Evolutionary conservation across 2,888 invertebrate species (phyloP), one percentile per base, ranked within the genome.

Genomic region (Apamea sordens): DNA sequence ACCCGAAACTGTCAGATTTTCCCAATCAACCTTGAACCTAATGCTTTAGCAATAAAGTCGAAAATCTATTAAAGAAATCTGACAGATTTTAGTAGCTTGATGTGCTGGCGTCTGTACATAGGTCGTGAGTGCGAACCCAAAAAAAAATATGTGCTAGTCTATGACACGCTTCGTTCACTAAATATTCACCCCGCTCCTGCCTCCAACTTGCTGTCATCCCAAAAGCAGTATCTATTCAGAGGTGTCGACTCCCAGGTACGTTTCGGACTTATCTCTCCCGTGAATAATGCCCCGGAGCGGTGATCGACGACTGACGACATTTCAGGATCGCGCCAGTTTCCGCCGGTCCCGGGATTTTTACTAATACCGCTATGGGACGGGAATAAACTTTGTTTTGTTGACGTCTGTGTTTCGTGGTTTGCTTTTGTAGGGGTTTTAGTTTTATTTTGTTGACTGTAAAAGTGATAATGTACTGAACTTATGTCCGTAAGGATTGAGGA

Each of bases 271-370:
- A 94, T 94, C 94, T 93, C 91, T 82, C 81, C 80, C 90, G 92
- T 94, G 95, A 95, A 93, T 94, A 94, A 94, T 94, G 93, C 90
- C 91, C 90, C 86, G 86, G 90, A 91, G 91, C 92, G 84, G 92
- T 93, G 95, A 94, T 94, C 92, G 94, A 94, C 93, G 94, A 93
- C 93, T 92, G 93, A 91, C 92, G 93, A 93, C 94, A 92, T 93
- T 94, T 94, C 91, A 89, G 90, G 86, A 90, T 90, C 88, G 79
- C 83, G 83, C 80, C 88, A 88, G 85, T 89, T 88, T 84, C 85
- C 84, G 83, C 56, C 71, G 67, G 85, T 88, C 80, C 82, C 73
- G 85, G 90, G 88, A 89, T 90, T 90, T 89, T 87, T 81, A 86
- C 86, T 88, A 88, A 87, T 89, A 85, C 85, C 76, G 47, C 74